Percentiles rank a stretch among this genome's conserved stretches.
Conservation (phyloP, 2,797 vertebrate genomes). For the Silurus lanzhouensis region DNA sequence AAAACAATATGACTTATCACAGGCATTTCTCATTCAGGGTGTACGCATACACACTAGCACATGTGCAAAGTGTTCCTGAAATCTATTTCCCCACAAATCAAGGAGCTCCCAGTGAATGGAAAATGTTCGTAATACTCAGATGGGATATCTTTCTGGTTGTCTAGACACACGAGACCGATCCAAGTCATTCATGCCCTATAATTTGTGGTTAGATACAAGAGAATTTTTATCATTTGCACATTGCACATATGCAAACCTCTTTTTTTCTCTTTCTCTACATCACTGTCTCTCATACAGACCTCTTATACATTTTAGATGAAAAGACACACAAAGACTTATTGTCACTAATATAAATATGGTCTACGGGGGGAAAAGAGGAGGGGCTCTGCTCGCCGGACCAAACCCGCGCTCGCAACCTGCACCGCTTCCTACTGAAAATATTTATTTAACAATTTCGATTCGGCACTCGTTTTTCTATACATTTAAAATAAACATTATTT, state of each 20-base stretch:
- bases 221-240: slow-evolving; percentile 58
- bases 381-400: not conserved
- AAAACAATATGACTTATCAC: slow-evolving; percentile 37
- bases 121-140: slow-evolving; percentile 68
- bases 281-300: not conserved
- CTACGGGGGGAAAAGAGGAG: slow-evolving; percentile 21
- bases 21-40: slow-evolving; percentile 14
- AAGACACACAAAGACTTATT: slow-evolving; percentile 45
- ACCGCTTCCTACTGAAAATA: slow-evolving; percentile 39
- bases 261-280: slow-evolving; percentile 6
- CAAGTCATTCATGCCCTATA: slow-evolving; percentile 59
- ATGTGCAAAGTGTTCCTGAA: slow-evolving; percentile 40
- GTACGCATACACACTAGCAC: slow-evolving; percentile 34
- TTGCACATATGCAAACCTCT: slow-evolving; percentile 18
- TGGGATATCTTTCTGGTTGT: slow-evolving; percentile 57
- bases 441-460: slow-evolving; percentile 32
- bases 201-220: slow-evolving; percentile 70
- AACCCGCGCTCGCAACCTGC: not conserved
- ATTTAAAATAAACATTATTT: slow-evolving; percentile 1
- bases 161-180: slow-evolving; percentile 52
- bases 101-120: slow-evolving; percentile 64
- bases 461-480: slow-evolving; percentile 10
- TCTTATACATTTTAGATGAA: slow-evolving; percentile 29
- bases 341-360: slow-evolving; percentile 29
- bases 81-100: slow-evolving; percentile 50